phyloP scores from a whole-genome alignment of 2,888 invertebrate species.

The Cephonodes hylas region DNA sequence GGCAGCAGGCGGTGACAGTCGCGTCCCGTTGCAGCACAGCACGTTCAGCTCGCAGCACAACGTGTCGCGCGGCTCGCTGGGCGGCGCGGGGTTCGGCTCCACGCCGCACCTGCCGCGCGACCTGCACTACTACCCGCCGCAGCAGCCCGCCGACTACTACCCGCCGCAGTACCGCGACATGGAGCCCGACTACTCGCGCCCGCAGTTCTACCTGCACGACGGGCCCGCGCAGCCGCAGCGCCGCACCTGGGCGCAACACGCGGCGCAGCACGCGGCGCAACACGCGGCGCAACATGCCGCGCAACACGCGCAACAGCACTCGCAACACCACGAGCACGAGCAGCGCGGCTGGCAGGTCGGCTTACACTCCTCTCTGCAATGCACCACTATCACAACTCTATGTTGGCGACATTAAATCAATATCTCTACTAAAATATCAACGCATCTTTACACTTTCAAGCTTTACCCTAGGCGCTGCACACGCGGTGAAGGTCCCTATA shows the following conservation, averaged over 20 bases:
- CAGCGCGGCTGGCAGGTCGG: conserved; percentile 71
- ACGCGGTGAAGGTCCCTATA: not conserved
- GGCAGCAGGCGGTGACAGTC: not conserved
- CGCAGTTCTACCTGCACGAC: conserved; percentile 90
- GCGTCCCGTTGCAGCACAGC: conserved; percentile 66
- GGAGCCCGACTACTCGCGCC: conserved; percentile 48
- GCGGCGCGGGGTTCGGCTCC: conserved; percentile 65
- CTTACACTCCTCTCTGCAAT: conserved; percentile 17
- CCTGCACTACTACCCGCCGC: conserved; percentile 49
- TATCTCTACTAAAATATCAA: not conserved
- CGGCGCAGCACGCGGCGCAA: conserved; percentile 29
- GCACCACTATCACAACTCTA: not conserved
- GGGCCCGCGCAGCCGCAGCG: conserved; percentile 80
- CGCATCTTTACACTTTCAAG: conserved; percentile 12
- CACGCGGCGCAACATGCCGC: conserved; percentile 26
- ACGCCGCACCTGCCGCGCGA: conserved; percentile 73
- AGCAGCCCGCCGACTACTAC: conserved; percentile 52
- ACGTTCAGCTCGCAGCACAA: conserved; percentile 80
- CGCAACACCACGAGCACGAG: conserved; percentile 83
- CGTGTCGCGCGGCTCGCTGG: conserved; percentile 58
- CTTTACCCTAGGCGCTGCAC: conserved; percentile 16
- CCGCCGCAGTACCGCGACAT: conserved; percentile 53
- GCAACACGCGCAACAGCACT: conserved; percentile 47
- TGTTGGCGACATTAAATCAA: conserved; percentile 3
- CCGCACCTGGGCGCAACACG: conserved; percentile 85